A percentile compares a stretch with the other conserved stretches of the same genome.
Evolutionary conservation across 2,888 invertebrate species (phyloP).

Genomic region (Sipha maydis): DNA sequence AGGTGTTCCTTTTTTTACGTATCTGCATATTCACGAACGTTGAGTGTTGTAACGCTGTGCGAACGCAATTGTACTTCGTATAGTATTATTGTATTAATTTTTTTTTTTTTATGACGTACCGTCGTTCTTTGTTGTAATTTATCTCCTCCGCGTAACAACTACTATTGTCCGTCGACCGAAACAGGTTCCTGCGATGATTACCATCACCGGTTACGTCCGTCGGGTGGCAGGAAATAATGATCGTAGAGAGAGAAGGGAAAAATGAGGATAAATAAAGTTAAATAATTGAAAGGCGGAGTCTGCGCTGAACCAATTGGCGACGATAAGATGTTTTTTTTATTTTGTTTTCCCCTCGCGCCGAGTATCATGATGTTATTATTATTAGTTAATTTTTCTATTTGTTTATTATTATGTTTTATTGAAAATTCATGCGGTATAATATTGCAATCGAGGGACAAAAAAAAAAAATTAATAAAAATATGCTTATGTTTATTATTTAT

Average conservation of each 20-base stretch:
- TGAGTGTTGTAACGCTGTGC: no score
- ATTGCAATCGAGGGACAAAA: not conserved
- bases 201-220: not conserved
- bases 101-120: not conserved
- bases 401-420: conserved; percentile 28
- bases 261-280: conserved; percentile 42
- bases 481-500: no score
- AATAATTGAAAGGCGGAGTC: conserved; percentile 56
- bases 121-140: not conserved
- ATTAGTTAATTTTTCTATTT: not conserved
- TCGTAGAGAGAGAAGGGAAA: not conserved
- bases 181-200: conserved; percentile 28
- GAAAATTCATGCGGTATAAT: not conserved
- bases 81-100: no score
- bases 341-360: not conserved
- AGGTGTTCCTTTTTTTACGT: no score
- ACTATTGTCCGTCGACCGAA: conserved; percentile 27
- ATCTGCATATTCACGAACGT: no score
- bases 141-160: no score
- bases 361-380: not conserved
- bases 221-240: conserved; percentile 25
- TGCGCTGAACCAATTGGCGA: conserved; percentile 58
- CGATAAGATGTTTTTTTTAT: conserved; percentile 6
- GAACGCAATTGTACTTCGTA: not conserved
- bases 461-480: not conserved